Conservation (phyloP, 2,797 vertebrate genomes). For the Loris lydekkerianus region DNA sequence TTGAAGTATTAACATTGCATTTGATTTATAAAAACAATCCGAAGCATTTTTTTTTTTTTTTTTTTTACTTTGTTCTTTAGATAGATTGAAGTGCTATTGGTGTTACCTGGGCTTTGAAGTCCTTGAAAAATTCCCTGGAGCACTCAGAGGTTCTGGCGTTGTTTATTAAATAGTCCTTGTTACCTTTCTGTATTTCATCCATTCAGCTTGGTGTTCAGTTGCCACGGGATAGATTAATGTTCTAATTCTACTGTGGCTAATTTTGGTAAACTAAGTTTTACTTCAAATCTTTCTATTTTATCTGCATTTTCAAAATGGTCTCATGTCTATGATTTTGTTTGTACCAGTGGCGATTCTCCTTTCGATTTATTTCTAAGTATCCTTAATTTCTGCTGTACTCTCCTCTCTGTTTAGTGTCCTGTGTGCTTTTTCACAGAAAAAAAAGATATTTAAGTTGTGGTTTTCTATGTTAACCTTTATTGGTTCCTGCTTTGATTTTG, state of each 20-base stretch:
- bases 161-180: background rate
- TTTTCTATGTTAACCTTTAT: background rate
- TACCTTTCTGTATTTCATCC: background rate
- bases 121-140: background rate
- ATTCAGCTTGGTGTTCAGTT: background rate
- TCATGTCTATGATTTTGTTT: background rate
- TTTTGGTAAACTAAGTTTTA: background rate
- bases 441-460: background rate
- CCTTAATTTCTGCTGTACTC: background rate
- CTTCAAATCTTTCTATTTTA: background rate
- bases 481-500: background rate
- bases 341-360: background rate
- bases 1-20: background rate
- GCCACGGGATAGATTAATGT: background rate
- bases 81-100: background rate
- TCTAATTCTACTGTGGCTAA: background rate
- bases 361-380: background rate
- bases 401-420: background rate
- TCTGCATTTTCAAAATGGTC: background rate
- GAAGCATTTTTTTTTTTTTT: background rate
- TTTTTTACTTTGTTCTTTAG: background rate
- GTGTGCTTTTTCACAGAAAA: background rate
- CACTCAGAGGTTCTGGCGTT: background rate
- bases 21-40: background rate
- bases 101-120: background rate